Base-by-base conservation (phyloP, 2,888 invertebrate genomes). In the Embidobia sp. region DNA sequence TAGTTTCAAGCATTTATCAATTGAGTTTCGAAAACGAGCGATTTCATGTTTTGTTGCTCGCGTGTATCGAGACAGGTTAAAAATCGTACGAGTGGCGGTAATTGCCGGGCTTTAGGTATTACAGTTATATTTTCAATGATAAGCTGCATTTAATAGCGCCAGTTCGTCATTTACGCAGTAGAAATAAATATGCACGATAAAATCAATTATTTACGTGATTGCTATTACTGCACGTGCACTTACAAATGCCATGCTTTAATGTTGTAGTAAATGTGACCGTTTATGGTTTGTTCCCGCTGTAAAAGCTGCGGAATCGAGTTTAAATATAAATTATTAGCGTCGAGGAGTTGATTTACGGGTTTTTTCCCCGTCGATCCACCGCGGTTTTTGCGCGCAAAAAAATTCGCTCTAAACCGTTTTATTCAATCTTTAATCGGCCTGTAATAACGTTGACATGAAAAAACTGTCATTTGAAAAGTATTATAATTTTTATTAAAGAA, bases 161-260 rank as follows among this genome's bases (percentile, higher is more conserved):
- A 46, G 35, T 67, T 46, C 35, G 46, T 67, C 55, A 37, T 48
- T 48, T 33, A 48, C 53, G 46, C 10, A 16, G 40, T n/a, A 48
- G 55, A 26, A 67, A 67, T 67, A 67, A 67, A 55, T 19, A 16
- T 18, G 37, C 35, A 15, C 55, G 55, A 67, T 67, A 55, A 46
- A 67, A 67, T 67, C 55, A 67, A 67, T 67, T 67, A 67, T 67
- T 67, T 33, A 67, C 35, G 44, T 37, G 37, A 48, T 55, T 48
- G 55, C 44, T 31, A 46, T 64, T 64, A 16, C 53, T 27, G 42
- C 22, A 10, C 27, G 31, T 27, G 31, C 49, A 44, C 33, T 64
- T 31, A 51, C 18, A 51, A 48, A 48, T 33, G 29, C 4, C 13
- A n/a, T n/a, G 49, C 31, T 15, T 64, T 64, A 42, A 64, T 51